A percentile compares a stretch with the other conserved stretches of the same genome.
These are phyloP conservation scores for Heliconius cydno DNA, from an alignment of 2,888 invertebrate genomes.

Conservation along the genomic window DNA sequence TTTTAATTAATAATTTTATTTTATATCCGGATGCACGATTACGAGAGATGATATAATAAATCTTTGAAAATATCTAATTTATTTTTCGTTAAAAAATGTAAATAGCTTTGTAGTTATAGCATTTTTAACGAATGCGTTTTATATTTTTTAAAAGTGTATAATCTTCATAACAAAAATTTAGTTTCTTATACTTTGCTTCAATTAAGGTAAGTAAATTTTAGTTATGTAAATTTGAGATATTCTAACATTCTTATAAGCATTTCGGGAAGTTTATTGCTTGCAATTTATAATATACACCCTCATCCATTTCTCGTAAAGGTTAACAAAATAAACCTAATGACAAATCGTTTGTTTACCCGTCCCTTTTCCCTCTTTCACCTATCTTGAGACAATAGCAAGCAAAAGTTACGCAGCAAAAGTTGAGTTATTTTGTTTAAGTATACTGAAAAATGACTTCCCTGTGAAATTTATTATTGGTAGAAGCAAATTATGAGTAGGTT, in stretches of 20 bases:
- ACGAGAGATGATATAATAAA: no score
- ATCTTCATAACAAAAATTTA: neutral
- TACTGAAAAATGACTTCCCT: neutral
- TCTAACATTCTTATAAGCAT: neutral
- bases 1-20: no score
- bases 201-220: neutral
- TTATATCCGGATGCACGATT: no score
- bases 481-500: neutral
- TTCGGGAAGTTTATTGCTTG: neutral
- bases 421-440: neutral
- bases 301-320: slow-evolving; percentile 9
- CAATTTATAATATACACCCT: slow-evolving; percentile 1
- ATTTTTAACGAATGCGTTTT: no score
- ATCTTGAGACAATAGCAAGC: neutral
- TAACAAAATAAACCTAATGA: slow-evolving; percentile 13
- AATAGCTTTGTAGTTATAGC: no score
- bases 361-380: slow-evolving; percentile 12
- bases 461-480: neutral
- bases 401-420: neutral
- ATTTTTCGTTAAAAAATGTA: no score
- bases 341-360: slow-evolving; percentile 17
- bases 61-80: no score
- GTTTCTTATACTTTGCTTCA: neutral
- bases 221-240: neutral
- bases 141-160: neutral